Base-by-base conservation (phyloP, 2,113 vertebrate genomes). In the Festucalex cinctus region DNA sequence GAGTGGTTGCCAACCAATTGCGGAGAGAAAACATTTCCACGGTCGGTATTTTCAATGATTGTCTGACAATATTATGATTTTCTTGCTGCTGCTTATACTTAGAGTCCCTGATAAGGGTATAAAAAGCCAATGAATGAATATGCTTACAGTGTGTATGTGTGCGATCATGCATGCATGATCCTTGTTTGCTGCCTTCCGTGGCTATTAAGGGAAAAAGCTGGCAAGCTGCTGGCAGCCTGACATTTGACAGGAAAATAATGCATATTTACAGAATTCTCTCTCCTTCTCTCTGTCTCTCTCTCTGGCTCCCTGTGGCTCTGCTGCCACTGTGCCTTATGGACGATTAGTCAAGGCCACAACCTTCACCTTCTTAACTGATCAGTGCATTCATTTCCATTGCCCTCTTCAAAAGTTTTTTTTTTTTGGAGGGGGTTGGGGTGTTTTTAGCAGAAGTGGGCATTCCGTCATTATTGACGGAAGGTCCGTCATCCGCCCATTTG, bases 291-390 rank as follows among this genome's bases (percentile, higher is more conserved):
- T 37, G 37, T 0, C 28, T 10, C 68, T 0, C 70, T 39, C 20
- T 10, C 54, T 7, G 64, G 68, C 75, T 69, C 78, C 83, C 88
- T 36, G 82, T 26, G 32, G 83, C 39, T 63, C 65, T 49, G 71
- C 79, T 79, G 83, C 80, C 83, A 82, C 74, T 24, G 17, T 65
- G 61, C 82, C 83, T 35, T 87, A 89, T 85, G 84, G 86, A 73
- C 67, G 19, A 88, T 89, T 89, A 89, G 85, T 83, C 75, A 71
- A 86, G 89, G 86, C 85, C 85, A 43, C 69, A 76, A 77, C 83
- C 85, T 83, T 85, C 85, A 87, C 86, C 85, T 88, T 78, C 76
- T 39, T 14, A 82, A 84, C 60, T 63, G 37, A 51, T 78, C 64
- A 51, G 17, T 26, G 32, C 28, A 44, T 44, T 26, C 59, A 73